Base-by-base conservation (phyloP, 1,140 invertebrate species). In the Proales similis region DNA sequence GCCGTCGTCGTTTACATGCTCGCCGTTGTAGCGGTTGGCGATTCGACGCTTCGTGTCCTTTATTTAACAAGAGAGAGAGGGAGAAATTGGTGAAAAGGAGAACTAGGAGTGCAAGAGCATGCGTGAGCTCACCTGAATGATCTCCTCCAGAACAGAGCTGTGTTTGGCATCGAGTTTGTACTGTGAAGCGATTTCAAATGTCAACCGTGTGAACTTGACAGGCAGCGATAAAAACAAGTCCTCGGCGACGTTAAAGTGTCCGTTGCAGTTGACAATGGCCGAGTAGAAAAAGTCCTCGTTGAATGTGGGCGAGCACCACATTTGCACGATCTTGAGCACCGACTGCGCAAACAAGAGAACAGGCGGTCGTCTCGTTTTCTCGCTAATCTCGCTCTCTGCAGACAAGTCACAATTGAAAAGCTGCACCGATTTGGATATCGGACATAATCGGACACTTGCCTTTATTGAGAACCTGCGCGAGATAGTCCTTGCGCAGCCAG, bases 161-260 rank as follows among this genome's bases (percentile, higher is more conserved):
- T 36, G 39, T 20, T 42, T 38, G 11, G 39, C 36, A 42, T 24
- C 45, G 14, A 57, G 9, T 24, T 24, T 24, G 20, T 29, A 57
- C 39, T 57, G 26, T 42, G 39, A 42, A 17, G 45, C 45, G 45
- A 26, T 42, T 27, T 42, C 39, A 57, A 42, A 57, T 6, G 51
- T 42, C 3, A 24, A 36, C 7, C 45, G 39, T 14, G 39, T 42
- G 45, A 57, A 57, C 20, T 57, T 57, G 19, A 57, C 51, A 2
- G 51, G 51, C 14, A 57, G 29, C 27, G 51, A 57, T 14, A 57
- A 5, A 57, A 57, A 57, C 19, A 57, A 27, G 17, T 57, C 51
- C 20, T 57, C 51, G 27, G 19, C 45, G 11, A 57, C 45, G 12
- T 12, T 17, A n/a, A 42, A 57, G 45, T 57, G 39, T 17, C 51